Evolutionary conservation across 2,113 vertebrate species (phyloP).

Genomic region (Scolopax mira): DNA sequence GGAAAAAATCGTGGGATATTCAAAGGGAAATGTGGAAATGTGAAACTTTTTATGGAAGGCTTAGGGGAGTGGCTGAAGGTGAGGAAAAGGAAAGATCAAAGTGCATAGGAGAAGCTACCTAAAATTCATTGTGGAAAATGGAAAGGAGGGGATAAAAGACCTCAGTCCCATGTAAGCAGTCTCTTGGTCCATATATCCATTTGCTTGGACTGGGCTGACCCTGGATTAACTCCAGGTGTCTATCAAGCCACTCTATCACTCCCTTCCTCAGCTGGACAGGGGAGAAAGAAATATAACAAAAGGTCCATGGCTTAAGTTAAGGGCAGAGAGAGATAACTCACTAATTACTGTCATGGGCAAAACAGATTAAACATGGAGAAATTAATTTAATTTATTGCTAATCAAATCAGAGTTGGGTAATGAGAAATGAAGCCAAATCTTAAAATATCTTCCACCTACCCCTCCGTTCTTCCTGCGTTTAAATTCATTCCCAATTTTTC

Average conservation of each 20-base stretch:
- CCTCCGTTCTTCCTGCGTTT: neutral
- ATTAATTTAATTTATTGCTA: neutral
- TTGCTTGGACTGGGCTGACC: neutral
- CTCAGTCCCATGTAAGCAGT: neutral
- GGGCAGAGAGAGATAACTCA: neutral
- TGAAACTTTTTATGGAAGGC: neutral
- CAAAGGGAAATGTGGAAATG: neutral
- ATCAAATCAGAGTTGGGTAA: neutral
- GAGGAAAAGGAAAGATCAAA: neutral
- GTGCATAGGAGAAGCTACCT: neutral
- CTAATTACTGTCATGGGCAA: neutral
- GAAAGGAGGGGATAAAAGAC: neutral
- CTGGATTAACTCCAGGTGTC: neutral
- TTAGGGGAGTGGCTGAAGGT: neutral
- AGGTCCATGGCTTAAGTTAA: neutral
- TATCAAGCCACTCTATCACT: neutral
- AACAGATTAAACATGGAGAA: fast-evolving
- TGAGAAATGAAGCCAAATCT: neutral
- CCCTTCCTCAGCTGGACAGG: neutral
- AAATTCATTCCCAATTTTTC: neutral
- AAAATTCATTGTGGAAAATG: neutral
- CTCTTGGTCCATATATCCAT: neutral
- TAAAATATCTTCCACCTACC: neutral
- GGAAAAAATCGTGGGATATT: neutral
- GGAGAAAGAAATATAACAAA: neutral